Base-by-base conservation (phyloP, 2,797 vertebrate species). In the Columba guinea region DNA sequence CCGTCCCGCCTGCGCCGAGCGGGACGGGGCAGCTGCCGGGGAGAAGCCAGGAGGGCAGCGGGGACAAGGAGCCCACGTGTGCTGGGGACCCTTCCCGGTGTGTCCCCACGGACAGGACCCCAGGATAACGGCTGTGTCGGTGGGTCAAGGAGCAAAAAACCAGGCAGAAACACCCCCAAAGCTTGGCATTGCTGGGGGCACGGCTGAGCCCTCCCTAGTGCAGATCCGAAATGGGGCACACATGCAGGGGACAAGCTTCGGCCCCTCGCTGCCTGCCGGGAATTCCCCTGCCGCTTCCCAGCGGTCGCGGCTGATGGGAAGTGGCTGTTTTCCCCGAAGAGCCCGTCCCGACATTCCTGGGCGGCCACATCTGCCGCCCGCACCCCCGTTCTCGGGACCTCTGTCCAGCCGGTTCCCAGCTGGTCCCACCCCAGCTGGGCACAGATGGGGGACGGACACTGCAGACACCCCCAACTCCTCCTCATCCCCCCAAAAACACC, bases 111-210 rank as follows among this genome's bases (percentile, higher is more conserved):
- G 5, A 0, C 2, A 0, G 63, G 19, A 39, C 10, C 41, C 24
- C 32, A 0, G 60, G 39, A 3, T 0, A 20, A 24, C 0, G 4
- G 20, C 35, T 4, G 0, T 2, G 63, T 9, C 21, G 49, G 35
- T 28, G 49, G 32, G 28, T 26, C 55, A 39, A 0, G 7, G 68
- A 46, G 64, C 51, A 3, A 55, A 59, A 63, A 21, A 13, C 60
- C 64, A 3, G 60, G 60, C 35, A 64, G 71, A 17, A 48, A 39
- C 1, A 4, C 48, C 49, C 27, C 23, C 39, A 1, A 44, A 44
- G 34, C 24, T 60, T 1, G 2, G 58, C 23, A 2, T 28, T 7
- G 27, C n/a, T 9, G 51, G 51, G 55, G 46, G 11, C 28, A 13
- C 1, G 1, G 32, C 39, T 21, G 62, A 90, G 39, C 65, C 18